Percentiles rank a stretch among this genome's conserved stretches.
These are phyloP conservation scores for Ophion costatus DNA, from an alignment of 2,888 invertebrate species.

Conservation along the genomic window DNA sequence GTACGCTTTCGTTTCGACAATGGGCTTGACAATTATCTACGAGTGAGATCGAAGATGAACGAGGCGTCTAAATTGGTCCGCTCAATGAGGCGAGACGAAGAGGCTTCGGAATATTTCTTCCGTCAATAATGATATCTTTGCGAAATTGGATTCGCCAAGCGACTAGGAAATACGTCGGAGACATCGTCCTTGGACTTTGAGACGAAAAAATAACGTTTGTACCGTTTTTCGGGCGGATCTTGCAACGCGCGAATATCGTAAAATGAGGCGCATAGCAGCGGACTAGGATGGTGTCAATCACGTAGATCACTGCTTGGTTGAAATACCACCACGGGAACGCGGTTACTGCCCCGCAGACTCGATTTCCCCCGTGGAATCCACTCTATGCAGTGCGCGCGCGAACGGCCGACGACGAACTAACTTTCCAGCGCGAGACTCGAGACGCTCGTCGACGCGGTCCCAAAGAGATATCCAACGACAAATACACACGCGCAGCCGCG, in stretches of 20 bases:
- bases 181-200: not conserved
- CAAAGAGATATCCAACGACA: slow-evolving; percentile 18
- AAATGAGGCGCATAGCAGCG: slow-evolving; percentile 8
- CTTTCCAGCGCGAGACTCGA: slow-evolving; percentile 48
- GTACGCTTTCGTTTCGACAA: not conserved
- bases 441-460: slow-evolving; percentile 10
- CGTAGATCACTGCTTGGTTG: slow-evolving; percentile 54
- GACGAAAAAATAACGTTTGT: not conserved
- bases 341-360: slow-evolving; percentile 67
- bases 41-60: not conserved
- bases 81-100: not conserved
- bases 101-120: not conserved
- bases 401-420: slow-evolving; percentile 47
- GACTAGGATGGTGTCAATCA: slow-evolving; percentile 54
- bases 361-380: slow-evolving; percentile 73
- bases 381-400: slow-evolving; percentile 44
- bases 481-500: not conserved
- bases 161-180: not conserved
- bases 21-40: not conserved
- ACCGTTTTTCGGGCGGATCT: too few relatives aligned
- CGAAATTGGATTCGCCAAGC: not conserved
- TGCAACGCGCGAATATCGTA: not conserved
- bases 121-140: not conserved
- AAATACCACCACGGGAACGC: slow-evolving; percentile 62
- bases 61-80: not conserved